These are phyloP conservation scores for Hemibates koningsi DNA, from an alignment of 2,113 vertebrate genomes.

Conservation along the genomic window DNA sequence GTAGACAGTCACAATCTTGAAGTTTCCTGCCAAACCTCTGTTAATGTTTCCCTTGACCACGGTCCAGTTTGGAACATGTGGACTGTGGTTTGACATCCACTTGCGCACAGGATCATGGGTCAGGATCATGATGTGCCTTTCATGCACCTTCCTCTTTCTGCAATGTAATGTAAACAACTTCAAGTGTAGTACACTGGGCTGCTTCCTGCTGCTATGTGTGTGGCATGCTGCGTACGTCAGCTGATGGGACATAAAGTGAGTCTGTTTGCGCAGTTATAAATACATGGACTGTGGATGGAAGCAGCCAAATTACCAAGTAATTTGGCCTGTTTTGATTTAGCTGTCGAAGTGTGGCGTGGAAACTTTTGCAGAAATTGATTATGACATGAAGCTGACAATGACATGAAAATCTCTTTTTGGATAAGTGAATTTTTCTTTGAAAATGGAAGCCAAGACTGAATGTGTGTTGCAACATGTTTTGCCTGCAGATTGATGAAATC, in stretches of 20 bases:
- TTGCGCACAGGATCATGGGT: conserved; percentile 45
- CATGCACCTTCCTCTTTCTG: conserved; percentile 54
- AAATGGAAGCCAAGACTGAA: neutral
- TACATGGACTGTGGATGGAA: conserved; percentile 46
- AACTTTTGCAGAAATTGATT: conserved; percentile 35
- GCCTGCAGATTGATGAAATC: conserved; percentile 26
- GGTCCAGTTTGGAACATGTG: conserved; percentile 54
- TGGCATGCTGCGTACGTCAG: conserved; percentile 61
- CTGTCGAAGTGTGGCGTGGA: conserved; percentile 39
- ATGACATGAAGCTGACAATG: conserved; percentile 40
- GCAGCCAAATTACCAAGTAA: conserved; percentile 45
- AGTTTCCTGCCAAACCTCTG: conserved; percentile 49
- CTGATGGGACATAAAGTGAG: conserved; percentile 60
- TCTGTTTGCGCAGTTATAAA: conserved; percentile 59
- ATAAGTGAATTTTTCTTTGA: conserved; percentile 20
- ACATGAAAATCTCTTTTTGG: conserved; percentile 47
- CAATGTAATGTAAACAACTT: conserved; percentile 52
- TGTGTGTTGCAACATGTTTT: conserved; percentile 24
- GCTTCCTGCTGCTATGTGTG: conserved; percentile 67
- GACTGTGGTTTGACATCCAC: conserved; percentile 58
- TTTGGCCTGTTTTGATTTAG: conserved; percentile 55
- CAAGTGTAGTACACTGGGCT: conserved; percentile 56
- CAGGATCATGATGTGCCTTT: conserved; percentile 47
- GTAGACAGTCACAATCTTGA: conserved; percentile 37
- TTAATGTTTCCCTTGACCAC: conserved; percentile 59